These are phyloP conservation scores for Tethea ocularis DNA, from an alignment of 2,888 invertebrate species.

Conservation along the genomic window DNA sequence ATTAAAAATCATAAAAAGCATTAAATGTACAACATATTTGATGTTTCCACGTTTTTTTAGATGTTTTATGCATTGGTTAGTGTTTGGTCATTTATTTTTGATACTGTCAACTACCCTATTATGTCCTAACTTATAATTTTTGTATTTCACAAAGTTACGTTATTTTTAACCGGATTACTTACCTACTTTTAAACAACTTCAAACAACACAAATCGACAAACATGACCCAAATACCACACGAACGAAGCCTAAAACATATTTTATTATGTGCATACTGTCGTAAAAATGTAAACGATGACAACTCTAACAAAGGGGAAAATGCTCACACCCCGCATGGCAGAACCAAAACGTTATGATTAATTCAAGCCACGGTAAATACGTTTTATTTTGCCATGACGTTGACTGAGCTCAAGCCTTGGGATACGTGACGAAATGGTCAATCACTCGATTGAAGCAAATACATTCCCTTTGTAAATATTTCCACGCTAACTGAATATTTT, in stretches of 20 bases:
- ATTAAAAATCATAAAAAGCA: no score
- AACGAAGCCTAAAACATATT: constrained; percentile 6
- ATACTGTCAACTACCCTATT: no score
- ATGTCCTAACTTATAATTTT: no score
- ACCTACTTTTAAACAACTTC: background rate
- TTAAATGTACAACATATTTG: no score
- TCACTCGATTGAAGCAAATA: constrained; percentile 28
- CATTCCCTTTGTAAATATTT: constrained; percentile 27
- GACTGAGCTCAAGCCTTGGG: constrained; percentile 35
- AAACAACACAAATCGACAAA: background rate
- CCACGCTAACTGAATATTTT: background rate
- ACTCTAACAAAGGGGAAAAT: constrained; percentile 11
- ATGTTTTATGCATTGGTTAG: no score
- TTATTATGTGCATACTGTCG: constrained; percentile 11
- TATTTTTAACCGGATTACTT: no score
- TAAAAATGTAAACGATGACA: constrained; percentile 10
- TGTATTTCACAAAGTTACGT: no score
- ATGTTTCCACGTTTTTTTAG: no score
- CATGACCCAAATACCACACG: constrained; percentile 1
- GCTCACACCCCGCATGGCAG: constrained; percentile 22
- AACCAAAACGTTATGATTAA: constrained; percentile 40
- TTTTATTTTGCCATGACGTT: constrained; percentile 42
- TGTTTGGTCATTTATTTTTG: no score
- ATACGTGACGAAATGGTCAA: constrained; percentile 41
- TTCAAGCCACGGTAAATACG: constrained; percentile 45